Percentiles rank a stretch among this genome's conserved stretches.
Evolutionary conservation across 2,113 vertebrate genomes (phyloP).

Genomic region (Nanger granti): DNA sequence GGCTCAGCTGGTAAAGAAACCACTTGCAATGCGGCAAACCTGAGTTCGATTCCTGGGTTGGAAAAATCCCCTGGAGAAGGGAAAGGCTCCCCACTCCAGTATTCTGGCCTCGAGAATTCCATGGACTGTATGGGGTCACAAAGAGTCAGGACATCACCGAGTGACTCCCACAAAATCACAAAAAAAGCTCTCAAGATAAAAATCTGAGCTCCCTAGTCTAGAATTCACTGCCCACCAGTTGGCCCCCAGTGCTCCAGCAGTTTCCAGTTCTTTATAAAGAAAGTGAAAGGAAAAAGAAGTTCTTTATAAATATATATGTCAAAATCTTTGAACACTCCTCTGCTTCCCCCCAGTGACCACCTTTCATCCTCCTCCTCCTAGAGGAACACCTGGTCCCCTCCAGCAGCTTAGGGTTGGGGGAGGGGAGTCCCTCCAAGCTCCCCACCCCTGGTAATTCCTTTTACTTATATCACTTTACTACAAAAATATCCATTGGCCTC

Average conservation of each 20-base stretch:
- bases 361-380: too few species aligned
- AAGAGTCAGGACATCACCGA: fast-evolving
- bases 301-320: not conserved
- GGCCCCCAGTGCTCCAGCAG: not conserved
- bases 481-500: not conserved
- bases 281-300: not conserved
- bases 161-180: not conserved
- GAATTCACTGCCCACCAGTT: not conserved
- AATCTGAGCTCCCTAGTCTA: not conserved
- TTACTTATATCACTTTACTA: not conserved
- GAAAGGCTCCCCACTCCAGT: not conserved
- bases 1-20: not conserved
- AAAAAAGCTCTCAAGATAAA: not conserved
- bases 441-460: not conserved
- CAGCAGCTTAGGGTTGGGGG: not conserved
- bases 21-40: not conserved
- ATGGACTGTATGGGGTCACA: not conserved
- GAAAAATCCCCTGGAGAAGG: not conserved
- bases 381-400: not conserved
- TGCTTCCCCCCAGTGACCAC: not conserved
- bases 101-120: not conserved
- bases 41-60: not conserved
- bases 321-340: not conserved
- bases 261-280: not conserved
- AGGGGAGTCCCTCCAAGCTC: not conserved